Percentiles rank a stretch among this genome's conserved stretches.
phyloP scores from a whole-genome alignment of 2,888 invertebrate species.

The Drosophila multiciliata region DNA sequence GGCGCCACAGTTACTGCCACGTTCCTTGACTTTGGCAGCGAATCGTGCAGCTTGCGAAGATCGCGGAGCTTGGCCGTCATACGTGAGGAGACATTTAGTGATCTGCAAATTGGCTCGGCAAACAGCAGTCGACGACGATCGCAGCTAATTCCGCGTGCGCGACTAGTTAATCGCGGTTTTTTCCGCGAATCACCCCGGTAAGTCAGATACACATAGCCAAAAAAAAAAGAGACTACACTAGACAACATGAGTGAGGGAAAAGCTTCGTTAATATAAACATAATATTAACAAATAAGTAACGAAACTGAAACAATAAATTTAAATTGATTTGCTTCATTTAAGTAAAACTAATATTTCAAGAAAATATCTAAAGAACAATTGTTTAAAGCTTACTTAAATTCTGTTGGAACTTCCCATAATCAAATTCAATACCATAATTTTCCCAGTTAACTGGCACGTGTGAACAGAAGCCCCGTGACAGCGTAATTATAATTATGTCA shows the following conservation, averaged over 20 bases:
- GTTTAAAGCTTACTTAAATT: not conserved
- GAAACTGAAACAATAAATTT: not conserved
- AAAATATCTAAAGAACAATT: not conserved
- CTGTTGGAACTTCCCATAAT: conserved; percentile 3
- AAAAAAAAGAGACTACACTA: conserved; percentile 22
- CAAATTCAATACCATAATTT: conserved; percentile 8
- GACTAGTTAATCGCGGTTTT: conserved; percentile 91
- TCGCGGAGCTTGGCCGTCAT: conserved; percentile 91
- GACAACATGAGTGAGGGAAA: conserved; percentile 12
- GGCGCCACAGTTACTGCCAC: conserved; percentile 51
- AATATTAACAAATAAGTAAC: not conserved
- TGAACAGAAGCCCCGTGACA: conserved; percentile 29
- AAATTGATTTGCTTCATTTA: not conserved
- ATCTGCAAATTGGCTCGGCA: conserved; percentile 88
- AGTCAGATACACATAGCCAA: conserved; percentile 40
- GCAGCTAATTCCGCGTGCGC: conserved; percentile 92
- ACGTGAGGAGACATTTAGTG: conserved; percentile 91
- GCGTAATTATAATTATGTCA: conserved; percentile 18
- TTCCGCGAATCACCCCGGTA: conserved; percentile 87
- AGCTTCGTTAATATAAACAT: too few species aligned
- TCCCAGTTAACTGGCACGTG: conserved; percentile 52
- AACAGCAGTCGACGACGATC: conserved; percentile 89
- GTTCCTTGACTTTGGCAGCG: conserved; percentile 82
- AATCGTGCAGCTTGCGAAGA: conserved; percentile 87
- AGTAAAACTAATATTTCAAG: not conserved